Evolutionary conservation across 1,140 invertebrate genomes (phyloP).

Genomic region (Drosophila lini): DNA sequence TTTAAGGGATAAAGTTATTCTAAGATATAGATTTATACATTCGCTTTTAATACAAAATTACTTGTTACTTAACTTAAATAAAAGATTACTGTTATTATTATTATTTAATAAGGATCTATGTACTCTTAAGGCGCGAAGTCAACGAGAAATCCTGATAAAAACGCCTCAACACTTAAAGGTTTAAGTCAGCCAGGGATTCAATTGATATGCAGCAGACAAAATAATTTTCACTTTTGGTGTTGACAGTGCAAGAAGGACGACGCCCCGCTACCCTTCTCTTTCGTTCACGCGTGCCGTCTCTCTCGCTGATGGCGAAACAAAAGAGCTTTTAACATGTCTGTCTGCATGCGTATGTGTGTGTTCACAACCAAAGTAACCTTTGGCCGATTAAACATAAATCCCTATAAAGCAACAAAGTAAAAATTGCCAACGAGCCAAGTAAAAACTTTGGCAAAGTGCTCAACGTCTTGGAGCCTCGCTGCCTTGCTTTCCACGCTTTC

Average conservation of each 20-base stretch:
- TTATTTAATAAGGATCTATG: background rate
- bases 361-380: constrained; percentile 74
- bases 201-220: constrained; percentile 52
- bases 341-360: constrained; percentile 12
- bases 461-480: constrained; percentile 53
- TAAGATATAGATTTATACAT: too few species aligned
- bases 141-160: too few species aligned
- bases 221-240: constrained; percentile 43
- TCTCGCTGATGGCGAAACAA: constrained; percentile 48
- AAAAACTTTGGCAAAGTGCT: constrained; percentile 80
- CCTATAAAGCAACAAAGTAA: constrained; percentile 81
- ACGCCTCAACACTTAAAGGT: background rate
- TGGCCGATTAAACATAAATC: constrained; percentile 82
- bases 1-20: too few species aligned
- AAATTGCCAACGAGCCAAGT: constrained; percentile 82
- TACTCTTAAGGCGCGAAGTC: background rate
- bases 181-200: constrained; percentile 5
- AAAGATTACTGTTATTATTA: background rate
- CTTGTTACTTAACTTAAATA: too few species aligned
- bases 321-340: constrained; percentile 62
- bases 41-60: too few species aligned
- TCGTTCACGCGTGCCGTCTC: background rate
- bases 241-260: constrained; percentile 36
- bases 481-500: constrained; percentile 33
- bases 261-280: background rate